These are phyloP conservation scores for Stichodactyla helianthus DNA, from an alignment of 64 coral and sea anemone species.

Conservation along the genomic window DNA sequence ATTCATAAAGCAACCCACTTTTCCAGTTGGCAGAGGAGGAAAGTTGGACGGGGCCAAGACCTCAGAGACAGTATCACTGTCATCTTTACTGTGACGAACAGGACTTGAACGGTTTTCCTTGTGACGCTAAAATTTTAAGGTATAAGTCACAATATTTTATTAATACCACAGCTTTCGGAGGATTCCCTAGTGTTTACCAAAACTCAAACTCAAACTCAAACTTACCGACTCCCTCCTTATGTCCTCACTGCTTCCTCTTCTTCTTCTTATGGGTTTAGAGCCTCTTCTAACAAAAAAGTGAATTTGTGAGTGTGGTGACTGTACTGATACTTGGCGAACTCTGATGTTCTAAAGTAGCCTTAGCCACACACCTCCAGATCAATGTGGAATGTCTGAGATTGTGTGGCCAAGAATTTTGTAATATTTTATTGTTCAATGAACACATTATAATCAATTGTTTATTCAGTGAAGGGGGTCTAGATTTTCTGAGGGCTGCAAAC, in stretches of 20 bases:
- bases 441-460: too few species aligned
- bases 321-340: too few species aligned
- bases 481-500: too few species aligned
- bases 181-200: background rate
- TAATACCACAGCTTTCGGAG: background rate
- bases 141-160: background rate
- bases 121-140: constrained; percentile 18
- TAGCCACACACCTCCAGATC: too few species aligned
- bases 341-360: too few species aligned
- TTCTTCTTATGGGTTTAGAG: constrained; percentile 29
- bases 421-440: too few species aligned
- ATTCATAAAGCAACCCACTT: background rate
- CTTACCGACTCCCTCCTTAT: constrained; percentile 40
- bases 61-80: constrained; percentile 46
- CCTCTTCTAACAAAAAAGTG: background rate
- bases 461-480: too few species aligned
- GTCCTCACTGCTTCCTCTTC: constrained; percentile 63
- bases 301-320: too few species aligned
- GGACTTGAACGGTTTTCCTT: constrained; percentile 40
- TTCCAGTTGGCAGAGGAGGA: constrained; percentile 48
- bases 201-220: background rate
- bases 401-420: too few species aligned
- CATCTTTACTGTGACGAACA: constrained; percentile 64
- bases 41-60: constrained; percentile 49
- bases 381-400: too few species aligned